These are phyloP conservation scores for Phylloscopus collybita DNA, from an alignment of 2,797 vertebrate species.

Conservation along the genomic window DNA sequence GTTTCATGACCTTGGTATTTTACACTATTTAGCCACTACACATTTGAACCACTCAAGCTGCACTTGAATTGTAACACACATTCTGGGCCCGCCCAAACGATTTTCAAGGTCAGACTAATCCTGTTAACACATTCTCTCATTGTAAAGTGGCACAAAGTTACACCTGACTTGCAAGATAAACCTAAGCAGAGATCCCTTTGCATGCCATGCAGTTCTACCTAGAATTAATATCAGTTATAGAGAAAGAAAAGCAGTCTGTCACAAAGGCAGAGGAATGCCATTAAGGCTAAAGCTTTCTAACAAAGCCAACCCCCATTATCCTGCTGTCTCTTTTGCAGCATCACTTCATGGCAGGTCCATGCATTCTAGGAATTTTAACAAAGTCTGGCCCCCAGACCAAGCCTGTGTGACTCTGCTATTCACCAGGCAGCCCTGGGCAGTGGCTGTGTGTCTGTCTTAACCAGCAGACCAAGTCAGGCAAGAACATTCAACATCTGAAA, in stretches of 20 bases:
- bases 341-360: background rate
- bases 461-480: background rate
- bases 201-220: conserved; percentile 48
- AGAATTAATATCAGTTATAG: background rate
- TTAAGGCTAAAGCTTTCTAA: conserved; percentile 23
- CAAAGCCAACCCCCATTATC: background rate
- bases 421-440: background rate
- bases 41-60: background rate
- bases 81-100: background rate
- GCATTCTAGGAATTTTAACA: background rate
- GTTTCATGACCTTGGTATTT: conserved; percentile 1
- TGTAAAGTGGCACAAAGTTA: conserved; percentile 40
- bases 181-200: conserved; percentile 20
- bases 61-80: background rate
- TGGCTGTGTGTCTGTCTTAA: background rate
- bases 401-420: background rate
- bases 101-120: conserved; percentile 20
- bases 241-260: conserved; percentile 39
- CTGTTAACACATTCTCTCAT: background rate
- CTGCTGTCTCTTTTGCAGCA: background rate
- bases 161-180: conserved; percentile 30
- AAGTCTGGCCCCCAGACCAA: background rate
- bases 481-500: background rate
- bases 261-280: conserved; percentile 28
- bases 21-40: background rate